These are phyloP conservation scores for Formica aserva DNA, from an alignment of 2,888 invertebrate species.

Conservation along the genomic window DNA sequence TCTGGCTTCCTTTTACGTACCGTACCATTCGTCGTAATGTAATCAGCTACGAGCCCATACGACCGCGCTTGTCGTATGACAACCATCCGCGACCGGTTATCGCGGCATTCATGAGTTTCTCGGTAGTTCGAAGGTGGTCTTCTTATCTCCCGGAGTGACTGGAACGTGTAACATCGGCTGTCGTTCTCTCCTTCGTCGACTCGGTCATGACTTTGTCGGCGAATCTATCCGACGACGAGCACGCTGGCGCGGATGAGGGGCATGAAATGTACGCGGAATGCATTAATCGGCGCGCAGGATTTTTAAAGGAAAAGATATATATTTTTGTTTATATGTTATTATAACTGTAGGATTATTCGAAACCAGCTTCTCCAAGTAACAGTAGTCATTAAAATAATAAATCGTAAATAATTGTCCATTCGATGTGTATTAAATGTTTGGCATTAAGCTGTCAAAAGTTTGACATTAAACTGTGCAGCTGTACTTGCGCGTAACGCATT, in stretches of 20 bases:
- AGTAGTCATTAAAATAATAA: background rate
- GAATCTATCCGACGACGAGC: background rate
- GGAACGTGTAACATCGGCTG: slow-evolving; percentile 58
- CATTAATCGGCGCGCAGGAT: slow-evolving; percentile 15
- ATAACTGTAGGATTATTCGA: background rate
- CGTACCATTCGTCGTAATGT: slow-evolving; percentile 22
- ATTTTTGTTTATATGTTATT: background rate
- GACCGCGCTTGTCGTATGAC: slow-evolving; percentile 45
- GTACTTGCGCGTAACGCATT: background rate
- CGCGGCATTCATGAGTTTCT: slow-evolving; percentile 67
- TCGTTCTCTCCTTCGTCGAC: slow-evolving; percentile 40
- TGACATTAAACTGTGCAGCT: background rate
- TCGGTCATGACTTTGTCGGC: slow-evolving; percentile 42
- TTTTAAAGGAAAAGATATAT: background rate
- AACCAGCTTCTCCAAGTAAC: background rate
- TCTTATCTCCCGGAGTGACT: slow-evolving; percentile 60
- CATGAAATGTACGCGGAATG: slow-evolving; percentile 37
- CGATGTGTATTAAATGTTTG: background rate
- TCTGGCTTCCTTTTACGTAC: slow-evolving; percentile 16
- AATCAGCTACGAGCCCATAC: slow-evolving; percentile 37
- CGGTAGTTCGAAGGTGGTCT: slow-evolving; percentile 68
- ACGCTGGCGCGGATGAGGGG: slow-evolving; percentile 29
- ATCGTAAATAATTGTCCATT: background rate
- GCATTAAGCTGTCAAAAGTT: background rate
- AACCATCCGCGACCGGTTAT: slow-evolving; percentile 54